A percentile compares a stretch with the other conserved stretches of the same genome.
phyloP scores from a whole-genome alignment of 1,140 invertebrate species.

The Euwallacea similis region DNA sequence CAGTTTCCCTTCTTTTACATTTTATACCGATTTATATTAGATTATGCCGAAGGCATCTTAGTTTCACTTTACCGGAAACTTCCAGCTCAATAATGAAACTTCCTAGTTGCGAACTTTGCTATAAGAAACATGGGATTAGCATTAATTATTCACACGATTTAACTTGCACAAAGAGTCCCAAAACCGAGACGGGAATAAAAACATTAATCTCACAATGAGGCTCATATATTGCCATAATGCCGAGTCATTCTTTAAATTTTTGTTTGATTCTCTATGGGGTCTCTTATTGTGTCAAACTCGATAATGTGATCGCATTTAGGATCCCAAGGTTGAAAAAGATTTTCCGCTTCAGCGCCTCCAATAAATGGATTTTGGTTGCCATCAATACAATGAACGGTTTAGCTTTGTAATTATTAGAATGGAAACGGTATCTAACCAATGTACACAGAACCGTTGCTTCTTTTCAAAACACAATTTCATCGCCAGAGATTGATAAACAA shows the following conservation, averaged over 20 bases:
- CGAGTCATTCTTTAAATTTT: constrained; percentile 31
- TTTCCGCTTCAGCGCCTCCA: constrained; percentile 23
- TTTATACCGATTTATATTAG: not conserved
- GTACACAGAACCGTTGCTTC: not conserved
- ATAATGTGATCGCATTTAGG: constrained; percentile 23
- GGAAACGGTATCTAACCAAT: constrained; percentile 1
- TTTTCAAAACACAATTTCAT: too few relatives aligned
- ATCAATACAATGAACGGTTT: constrained; percentile 10
- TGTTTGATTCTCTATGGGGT: constrained; percentile 33
- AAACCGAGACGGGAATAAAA: constrained; percentile 8
- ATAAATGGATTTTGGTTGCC: constrained; percentile 17
- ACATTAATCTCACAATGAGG: constrained; percentile 28
- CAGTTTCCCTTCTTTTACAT: not conserved
- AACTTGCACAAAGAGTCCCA: constrained; percentile 13
- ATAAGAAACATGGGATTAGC: constrained; percentile 12
- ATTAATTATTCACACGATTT: constrained; percentile 25
- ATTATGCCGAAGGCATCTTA: not conserved
- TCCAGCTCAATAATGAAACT: too few relatives aligned
- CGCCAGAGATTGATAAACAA: too few relatives aligned
- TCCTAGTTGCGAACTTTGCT: not conserved
- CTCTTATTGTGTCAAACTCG: constrained; percentile 27
- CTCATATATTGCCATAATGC: constrained; percentile 7
- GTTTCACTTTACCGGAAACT: too few relatives aligned
- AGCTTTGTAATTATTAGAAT: constrained; percentile 5
- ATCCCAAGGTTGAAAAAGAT: constrained; percentile 17